Evolutionary conservation across 2,113 vertebrate species (phyloP).

Genomic region (Clarias macrocephalus): DNA sequence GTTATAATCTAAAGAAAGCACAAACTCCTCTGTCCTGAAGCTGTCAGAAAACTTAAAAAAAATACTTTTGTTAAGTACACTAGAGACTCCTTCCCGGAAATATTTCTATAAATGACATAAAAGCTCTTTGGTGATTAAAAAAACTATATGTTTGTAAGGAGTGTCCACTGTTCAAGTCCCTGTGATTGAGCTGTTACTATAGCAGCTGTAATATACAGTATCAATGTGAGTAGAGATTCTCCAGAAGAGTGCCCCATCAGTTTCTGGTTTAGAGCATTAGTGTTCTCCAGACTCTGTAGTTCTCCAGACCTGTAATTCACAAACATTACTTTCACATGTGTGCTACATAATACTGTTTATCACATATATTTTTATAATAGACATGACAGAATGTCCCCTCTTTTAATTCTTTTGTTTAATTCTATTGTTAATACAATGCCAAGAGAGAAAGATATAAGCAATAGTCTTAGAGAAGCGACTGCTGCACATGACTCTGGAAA

Average conservation of each 20-base stretch:
- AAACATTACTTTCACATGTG: background rate
- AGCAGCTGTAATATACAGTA: background rate
- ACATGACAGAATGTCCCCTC: too few species aligned
- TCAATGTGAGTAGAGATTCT: background rate
- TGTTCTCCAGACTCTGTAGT: background rate
- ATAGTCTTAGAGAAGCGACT: too few species aligned
- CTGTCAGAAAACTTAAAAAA: background rate
- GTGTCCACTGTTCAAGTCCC: background rate
- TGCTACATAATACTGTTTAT: background rate
- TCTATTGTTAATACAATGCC: too few species aligned
- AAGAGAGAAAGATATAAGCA: too few species aligned
- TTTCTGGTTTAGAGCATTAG: background rate
- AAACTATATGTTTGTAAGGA: background rate
- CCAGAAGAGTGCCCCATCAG: background rate
- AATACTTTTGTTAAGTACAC: background rate
- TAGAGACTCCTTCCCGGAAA: background rate
- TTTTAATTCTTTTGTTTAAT: too few species aligned
- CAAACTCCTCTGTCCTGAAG: background rate
- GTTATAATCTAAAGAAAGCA: background rate
- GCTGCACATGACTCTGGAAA: too few species aligned
- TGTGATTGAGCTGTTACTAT: background rate
- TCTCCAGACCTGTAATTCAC: background rate
- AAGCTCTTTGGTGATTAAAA: background rate
- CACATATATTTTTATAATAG: too few species aligned
- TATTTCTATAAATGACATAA: background rate